Evolutionary conservation across 2,113 vertebrate species (phyloP).

Genomic region (Podiceps cristatus): DNA sequence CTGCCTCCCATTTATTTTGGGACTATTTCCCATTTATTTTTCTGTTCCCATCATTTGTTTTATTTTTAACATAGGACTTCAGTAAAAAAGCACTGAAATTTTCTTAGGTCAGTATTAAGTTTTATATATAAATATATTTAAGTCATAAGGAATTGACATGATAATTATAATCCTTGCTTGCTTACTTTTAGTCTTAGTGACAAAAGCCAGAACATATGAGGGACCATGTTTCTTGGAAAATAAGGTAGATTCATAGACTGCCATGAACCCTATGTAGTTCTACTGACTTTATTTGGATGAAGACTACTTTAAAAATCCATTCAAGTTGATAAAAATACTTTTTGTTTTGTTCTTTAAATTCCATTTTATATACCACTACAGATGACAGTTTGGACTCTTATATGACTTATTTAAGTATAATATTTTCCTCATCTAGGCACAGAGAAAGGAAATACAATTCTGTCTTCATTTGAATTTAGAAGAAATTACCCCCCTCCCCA

Average conservation of each 20-base stretch:
- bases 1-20: not conserved
- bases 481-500: not conserved
- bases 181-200: not conserved
- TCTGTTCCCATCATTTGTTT: too few species aligned
- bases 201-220: not conserved
- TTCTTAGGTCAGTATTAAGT: not conserved
- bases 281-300: not conserved
- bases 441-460: not conserved
- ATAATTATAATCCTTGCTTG: not conserved
- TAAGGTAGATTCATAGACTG: not conserved
- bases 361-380: not conserved
- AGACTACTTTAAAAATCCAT: not conserved
- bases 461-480: not conserved
- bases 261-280: not conserved
- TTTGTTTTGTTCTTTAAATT: not conserved
- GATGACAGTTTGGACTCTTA: not conserved
- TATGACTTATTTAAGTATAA: not conserved
- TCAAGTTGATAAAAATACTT: not conserved
- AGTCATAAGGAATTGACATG: not conserved
- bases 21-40: too few species aligned
- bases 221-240: not conserved
- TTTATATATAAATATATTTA: not conserved
- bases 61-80: not conserved
- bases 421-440: not conserved
- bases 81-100: not conserved